Evolutionary conservation across 2,797 vertebrate genomes (phyloP).

Genomic region (Poeciliopsis gracilis): DNA sequence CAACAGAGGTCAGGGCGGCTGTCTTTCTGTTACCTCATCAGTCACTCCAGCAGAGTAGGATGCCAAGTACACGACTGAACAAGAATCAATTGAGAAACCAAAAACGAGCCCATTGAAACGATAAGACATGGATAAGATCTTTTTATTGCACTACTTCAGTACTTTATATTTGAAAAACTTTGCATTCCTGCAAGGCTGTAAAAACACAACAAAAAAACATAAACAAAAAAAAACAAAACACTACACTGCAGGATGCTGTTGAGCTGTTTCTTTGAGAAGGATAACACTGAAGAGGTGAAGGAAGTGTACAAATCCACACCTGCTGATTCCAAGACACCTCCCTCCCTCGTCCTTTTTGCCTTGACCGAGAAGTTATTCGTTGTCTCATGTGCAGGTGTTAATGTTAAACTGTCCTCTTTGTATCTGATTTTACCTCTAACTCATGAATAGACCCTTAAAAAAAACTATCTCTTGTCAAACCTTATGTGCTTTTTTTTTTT

Average conservation of each 20-base stretch:
- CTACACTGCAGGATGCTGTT: conserved; percentile 30
- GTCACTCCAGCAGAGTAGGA: conserved; percentile 62
- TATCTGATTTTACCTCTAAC: conserved; percentile 71
- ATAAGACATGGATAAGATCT: conserved; percentile 16
- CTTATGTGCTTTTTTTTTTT: conserved; percentile 40
- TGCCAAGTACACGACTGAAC: conserved; percentile 49
- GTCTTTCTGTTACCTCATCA: conserved; percentile 71
- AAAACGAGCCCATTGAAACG: conserved; percentile 38
- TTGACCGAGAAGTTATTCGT: conserved; percentile 67
- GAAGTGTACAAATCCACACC: conserved; percentile 65
- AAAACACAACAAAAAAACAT: conserved; percentile 6
- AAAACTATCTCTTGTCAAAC: conserved; percentile 23
- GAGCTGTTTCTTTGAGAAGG: conserved; percentile 29
- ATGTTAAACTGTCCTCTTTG: conserved; percentile 63
- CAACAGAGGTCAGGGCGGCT: conserved; percentile 63
- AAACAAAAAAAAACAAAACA: conserved; percentile 18
- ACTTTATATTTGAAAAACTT: conserved; percentile 32
- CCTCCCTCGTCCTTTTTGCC: conserved; percentile 58
- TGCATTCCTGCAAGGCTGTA: conserved; percentile 41
- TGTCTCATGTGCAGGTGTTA: conserved; percentile 47
- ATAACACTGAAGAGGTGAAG: conserved; percentile 42
- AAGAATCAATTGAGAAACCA: conserved; percentile 52
- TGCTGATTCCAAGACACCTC: conserved; percentile 54
- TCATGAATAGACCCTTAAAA: conserved; percentile 37
- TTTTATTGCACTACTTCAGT: conserved; percentile 23